These are phyloP conservation scores for Guaruba guarouba DNA, from an alignment of 2,113 vertebrate species.

Conservation along the genomic window DNA sequence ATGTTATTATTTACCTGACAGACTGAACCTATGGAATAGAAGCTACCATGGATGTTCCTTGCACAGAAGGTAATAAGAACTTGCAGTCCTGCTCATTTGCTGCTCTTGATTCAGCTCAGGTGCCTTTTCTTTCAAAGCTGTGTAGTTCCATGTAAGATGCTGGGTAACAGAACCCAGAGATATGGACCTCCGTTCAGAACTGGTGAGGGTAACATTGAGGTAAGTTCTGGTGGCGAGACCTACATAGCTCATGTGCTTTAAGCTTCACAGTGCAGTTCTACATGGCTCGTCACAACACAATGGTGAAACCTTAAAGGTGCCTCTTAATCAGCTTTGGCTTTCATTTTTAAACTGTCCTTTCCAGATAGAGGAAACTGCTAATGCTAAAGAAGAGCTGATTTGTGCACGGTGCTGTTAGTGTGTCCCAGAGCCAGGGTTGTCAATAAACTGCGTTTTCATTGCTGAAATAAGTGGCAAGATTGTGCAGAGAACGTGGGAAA, in stretches of 20 bases:
- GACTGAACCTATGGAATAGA: slow-evolving; percentile 78
- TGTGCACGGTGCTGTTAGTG: background rate
- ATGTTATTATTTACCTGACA: slow-evolving; percentile 50
- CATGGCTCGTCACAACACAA: background rate
- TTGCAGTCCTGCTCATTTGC: background rate
- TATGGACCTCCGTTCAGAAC: background rate
- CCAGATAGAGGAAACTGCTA: background rate
- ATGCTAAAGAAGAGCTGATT: background rate
- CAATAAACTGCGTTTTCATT: background rate
- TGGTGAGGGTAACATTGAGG: background rate
- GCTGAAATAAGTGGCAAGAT: background rate
- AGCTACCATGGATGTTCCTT: slow-evolving; percentile 20
- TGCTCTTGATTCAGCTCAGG: background rate
- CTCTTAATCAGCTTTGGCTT: background rate
- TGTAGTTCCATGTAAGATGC: background rate
- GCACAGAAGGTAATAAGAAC: slow-evolving; percentile 65
- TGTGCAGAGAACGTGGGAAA: background rate
- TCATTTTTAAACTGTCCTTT: background rate
- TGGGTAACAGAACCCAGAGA: background rate
- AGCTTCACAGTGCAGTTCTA: background rate
- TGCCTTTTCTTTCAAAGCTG: background rate
- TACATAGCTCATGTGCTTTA: background rate
- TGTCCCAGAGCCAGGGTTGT: background rate
- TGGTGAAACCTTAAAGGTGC: background rate
- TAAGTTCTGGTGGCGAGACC: background rate